Evolutionary conservation across 2,888 invertebrate species (phyloP), one percentile per base, ranked within the genome.

Genomic region (Tachystola acroxantha): DNA sequence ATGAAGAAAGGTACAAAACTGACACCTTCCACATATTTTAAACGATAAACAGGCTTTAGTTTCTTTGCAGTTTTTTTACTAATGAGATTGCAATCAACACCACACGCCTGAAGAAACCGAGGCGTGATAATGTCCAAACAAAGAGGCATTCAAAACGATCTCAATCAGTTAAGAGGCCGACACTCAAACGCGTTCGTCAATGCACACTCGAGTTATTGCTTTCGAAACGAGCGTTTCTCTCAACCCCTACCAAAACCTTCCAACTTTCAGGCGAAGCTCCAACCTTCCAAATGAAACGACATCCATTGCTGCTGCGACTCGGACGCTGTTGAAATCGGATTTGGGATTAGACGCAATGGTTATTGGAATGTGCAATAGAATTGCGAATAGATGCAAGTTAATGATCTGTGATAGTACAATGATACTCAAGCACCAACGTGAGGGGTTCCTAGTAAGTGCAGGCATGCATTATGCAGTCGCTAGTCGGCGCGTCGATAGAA

Each of bases 101-200:
- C n/a, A n/a, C n/a, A n/a, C n/a, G n/a, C n/a, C n/a, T 41, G 31
- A 52, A 45, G 46, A 50, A 57, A 51, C 60, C 53, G 56, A 57
- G 1, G 57, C 50, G 48, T 58, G 57, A 48, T 53, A 51, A 55
- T 57, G 53, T 42, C 48, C 43, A 48, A 48, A 69, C 70, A 70
- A 74, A 75, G 64, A 63, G 70, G 66, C 67, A 69, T 75, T 72
- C 72, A 69, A 68, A 74, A 64, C 64, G 70, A 75, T 75, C 58
- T 64, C 50, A 56, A 53, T 63, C 70, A 74, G 68, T 72, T 65
- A 69, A 74, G 74, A 60, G 69, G 70, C 60, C 55, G 69, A 64
- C 73, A 70, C 78, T 77, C 55, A 69, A 71, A 62, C 67, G 73
- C 76, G 73, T 72, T 70, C 76, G 72, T 78, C 81, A 76, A 72